Conservation (phyloP, 1,140 invertebrate genomes). For the Macrocentrus cingulum region DNA sequence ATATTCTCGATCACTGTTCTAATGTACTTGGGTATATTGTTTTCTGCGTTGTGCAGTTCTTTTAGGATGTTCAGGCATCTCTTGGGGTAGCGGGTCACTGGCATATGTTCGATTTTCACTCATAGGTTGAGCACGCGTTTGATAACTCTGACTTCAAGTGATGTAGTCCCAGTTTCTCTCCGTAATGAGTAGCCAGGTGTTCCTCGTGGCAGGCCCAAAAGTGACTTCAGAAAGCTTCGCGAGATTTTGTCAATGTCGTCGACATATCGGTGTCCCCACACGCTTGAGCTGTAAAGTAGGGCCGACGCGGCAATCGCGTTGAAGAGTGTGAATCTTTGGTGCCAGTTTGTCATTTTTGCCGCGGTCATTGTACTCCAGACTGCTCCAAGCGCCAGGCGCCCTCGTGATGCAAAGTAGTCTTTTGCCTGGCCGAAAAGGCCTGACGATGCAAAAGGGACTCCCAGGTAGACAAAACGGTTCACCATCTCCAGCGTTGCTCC, state of each 20-base stretch:
- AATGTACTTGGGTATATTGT: no score
- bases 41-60: no score
- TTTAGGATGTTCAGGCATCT: no score
- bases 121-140: no score
- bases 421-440: slow-evolving; percentile 5
- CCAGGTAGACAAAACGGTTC: slow-evolving; percentile 23
- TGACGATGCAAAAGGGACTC: slow-evolving; percentile 13
- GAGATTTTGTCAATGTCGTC: slow-evolving; percentile 22
- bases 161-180: no score
- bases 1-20: no score
- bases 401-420: background rate
- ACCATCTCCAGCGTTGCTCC: slow-evolving; percentile 3
- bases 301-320: slow-evolving; percentile 23
- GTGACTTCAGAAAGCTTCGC: slow-evolving; percentile 2
- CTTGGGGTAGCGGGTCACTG: no score
- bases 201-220: no score
- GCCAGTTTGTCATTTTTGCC: slow-evolving; percentile 20
- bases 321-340: slow-evolving; percentile 19
- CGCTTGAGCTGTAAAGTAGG: slow-evolving; percentile 20
- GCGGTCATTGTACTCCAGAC: slow-evolving; percentile 22
- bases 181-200: no score
- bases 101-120: no score
- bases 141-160: no score
- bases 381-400: slow-evolving; percentile 8
- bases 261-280: slow-evolving; percentile 24